Evolutionary conservation across 2,113 vertebrate species (phyloP), one percentile per base, ranked within the genome.

Genomic region (Psephotus haematonotus): DNA sequence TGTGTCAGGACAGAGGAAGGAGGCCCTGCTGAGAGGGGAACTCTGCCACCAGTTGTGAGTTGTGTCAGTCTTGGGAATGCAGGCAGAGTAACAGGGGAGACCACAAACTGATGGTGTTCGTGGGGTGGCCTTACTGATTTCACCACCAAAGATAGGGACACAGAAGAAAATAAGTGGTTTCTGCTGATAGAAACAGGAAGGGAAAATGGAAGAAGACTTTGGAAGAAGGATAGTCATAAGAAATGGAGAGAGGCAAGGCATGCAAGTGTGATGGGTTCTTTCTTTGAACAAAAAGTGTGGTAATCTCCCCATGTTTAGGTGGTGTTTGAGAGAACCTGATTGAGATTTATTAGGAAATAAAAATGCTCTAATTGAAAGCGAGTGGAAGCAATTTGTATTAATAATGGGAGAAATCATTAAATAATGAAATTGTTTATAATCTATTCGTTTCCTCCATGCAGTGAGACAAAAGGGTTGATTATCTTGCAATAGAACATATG

Each of bases 291-390:
- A 62, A 46, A 94, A 79, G 37, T 49, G n/a, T 9, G 4, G 31
- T 84, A 81, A 93, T 88, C 80, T 91, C 57, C 47, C 82, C 55
- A 31, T 35, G 46, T 94, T 96, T 95, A 93, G 90, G 74, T 37
- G 50, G 74, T 37, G n/a, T 92, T 82, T 91, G 88, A 96, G 88
- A 88, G 87, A 92, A 96, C 46, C 89, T 95, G 96, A 97, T 92
- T 96, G 96, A 96, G 96, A 97, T 97, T 97, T 98, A 97, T 95
- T 46, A 81, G 96, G 90, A 97, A 98, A 98, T 98, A 96, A 96
- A 98, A 97, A 95, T 75, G 76, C 59, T 96, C 84, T 93, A 97
- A 97, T 97, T 96, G 97, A 97, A 97, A 98, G 93, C 0, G 37
- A 97, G 87, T 95, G 94, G 95, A 60, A 39, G 94, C 95, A 97